Evolutionary conservation across 1,140 invertebrate genomes (phyloP).

Genomic region (Adelges cooleyi): DNA sequence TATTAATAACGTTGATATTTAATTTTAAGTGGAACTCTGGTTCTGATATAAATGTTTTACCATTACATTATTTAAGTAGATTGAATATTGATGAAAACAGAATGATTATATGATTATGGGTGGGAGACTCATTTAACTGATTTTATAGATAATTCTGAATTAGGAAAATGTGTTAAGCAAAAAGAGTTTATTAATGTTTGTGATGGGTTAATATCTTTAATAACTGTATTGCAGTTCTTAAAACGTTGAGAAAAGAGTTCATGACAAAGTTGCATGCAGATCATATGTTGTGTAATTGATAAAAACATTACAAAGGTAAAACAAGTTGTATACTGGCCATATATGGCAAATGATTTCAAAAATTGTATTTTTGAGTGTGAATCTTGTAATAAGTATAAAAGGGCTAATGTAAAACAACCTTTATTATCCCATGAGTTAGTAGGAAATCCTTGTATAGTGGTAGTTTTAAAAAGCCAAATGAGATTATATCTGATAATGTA

Average conservation of each 20-base stretch:
- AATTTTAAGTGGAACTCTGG: too few relatives aligned
- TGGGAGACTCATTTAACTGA: slow-evolving; percentile 16
- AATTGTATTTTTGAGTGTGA: background rate
- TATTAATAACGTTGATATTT: too few relatives aligned
- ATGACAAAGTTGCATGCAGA: background rate
- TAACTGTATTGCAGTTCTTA: background rate
- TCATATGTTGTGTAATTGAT: background rate
- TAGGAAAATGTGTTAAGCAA: background rate
- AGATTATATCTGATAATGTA: background rate
- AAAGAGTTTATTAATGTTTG: slow-evolving; percentile 16
- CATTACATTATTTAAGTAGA: too few relatives aligned
- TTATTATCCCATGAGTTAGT: background rate
- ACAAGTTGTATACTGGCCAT: background rate
- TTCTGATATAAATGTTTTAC: too few relatives aligned
- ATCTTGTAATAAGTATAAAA: slow-evolving; percentile 9
- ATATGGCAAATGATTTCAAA: slow-evolving; percentile 10
- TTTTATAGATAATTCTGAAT: slow-evolving; percentile 13
- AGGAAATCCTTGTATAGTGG: background rate
- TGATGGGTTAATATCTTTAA: slow-evolving; percentile 3
- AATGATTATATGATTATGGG: slow-evolving; percentile 5
- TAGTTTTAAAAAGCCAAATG: background rate
- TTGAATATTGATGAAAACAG: too few relatives aligned
- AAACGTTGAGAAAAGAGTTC: background rate
- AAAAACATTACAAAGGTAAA: background rate
- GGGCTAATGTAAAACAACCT: slow-evolving; percentile 15